Conservation (phyloP, 1,140 invertebrate genomes). For the Ditylenchus dipsaci region DNA sequence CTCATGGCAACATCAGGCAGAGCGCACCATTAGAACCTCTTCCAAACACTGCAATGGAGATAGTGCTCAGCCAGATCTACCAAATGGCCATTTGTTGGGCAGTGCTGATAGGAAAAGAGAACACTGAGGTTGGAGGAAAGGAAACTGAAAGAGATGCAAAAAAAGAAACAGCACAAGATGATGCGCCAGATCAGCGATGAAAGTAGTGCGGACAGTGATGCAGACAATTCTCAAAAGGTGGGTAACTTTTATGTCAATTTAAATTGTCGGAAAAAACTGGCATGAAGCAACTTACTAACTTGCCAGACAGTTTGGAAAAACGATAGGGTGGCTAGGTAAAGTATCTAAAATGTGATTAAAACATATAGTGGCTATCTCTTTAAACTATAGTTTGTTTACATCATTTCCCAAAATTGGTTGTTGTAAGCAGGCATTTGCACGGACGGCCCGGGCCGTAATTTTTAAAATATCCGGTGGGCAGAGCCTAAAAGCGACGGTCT, state of each 20-base stretch:
- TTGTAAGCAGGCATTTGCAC: too few species aligned
- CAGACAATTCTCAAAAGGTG: neutral
- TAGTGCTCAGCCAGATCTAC: neutral
- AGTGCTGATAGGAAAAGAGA: constrained; percentile 18
- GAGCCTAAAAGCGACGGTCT: too few species aligned
- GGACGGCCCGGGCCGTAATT: too few species aligned
- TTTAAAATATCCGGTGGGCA: too few species aligned
- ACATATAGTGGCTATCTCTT: too few species aligned
- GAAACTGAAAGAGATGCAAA: constrained; percentile 21
- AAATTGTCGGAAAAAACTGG: too few species aligned
- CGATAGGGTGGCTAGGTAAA: too few species aligned
- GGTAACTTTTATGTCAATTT: too few species aligned
- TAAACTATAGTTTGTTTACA: too few species aligned
- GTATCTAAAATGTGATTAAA: too few species aligned
- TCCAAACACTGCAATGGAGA: neutral
- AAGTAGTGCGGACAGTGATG: constrained; percentile 22
- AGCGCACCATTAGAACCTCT: neutral
- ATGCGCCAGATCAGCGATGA: constrained; percentile 36
- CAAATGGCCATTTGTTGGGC: neutral
- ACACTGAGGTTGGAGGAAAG: constrained; percentile 28
- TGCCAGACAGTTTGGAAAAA: neutral
- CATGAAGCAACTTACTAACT: too few species aligned
- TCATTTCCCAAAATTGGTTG: too few species aligned
- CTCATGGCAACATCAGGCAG: constrained; percentile 36
- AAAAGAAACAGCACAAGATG: constrained; percentile 38